These are phyloP conservation scores for Erythrocercus mccallii DNA, from an alignment of 2,113 vertebrate species.

Conservation along the genomic window DNA sequence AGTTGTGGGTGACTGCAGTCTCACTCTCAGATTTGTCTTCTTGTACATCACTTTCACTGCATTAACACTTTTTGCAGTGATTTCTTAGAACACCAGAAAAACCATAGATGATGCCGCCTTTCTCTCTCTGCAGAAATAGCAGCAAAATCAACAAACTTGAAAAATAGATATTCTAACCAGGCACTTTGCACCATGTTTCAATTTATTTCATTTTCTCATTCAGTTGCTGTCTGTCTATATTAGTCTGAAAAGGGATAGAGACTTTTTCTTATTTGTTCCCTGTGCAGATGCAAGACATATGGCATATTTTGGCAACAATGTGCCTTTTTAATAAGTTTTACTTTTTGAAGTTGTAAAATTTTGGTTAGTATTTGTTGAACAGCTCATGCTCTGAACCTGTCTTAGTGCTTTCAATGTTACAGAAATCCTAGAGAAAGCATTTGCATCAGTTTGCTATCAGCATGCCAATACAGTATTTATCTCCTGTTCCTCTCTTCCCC, in stretches of 20 bases:
- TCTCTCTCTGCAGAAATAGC: not conserved
- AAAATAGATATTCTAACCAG: not conserved
- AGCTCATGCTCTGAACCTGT: not conserved
- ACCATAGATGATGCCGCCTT: accelerated
- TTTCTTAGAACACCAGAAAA: not conserved
- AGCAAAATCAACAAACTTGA: not conserved
- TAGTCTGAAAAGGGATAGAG: not conserved
- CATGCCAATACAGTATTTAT: not conserved
- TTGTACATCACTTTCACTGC: not conserved
- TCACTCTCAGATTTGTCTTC: not conserved
- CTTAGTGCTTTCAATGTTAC: not conserved
- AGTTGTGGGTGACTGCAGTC: not conserved
- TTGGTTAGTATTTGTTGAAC: not conserved
- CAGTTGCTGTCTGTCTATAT: not conserved
- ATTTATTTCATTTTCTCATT: not conserved
- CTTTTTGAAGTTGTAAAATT: not conserved
- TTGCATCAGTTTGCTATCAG: not conserved
- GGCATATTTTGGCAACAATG: not conserved
- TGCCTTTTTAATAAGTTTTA: not conserved
- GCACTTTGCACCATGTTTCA: not conserved
- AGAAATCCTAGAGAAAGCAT: not conserved
- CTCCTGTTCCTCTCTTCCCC: not conserved
- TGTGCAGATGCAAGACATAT: not conserved
- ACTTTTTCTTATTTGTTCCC: not conserved
- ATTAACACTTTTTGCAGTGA: not conserved